Conservation (phyloP, 2,888 invertebrate species). For the Himalopsyche kuldschensis region DNA sequence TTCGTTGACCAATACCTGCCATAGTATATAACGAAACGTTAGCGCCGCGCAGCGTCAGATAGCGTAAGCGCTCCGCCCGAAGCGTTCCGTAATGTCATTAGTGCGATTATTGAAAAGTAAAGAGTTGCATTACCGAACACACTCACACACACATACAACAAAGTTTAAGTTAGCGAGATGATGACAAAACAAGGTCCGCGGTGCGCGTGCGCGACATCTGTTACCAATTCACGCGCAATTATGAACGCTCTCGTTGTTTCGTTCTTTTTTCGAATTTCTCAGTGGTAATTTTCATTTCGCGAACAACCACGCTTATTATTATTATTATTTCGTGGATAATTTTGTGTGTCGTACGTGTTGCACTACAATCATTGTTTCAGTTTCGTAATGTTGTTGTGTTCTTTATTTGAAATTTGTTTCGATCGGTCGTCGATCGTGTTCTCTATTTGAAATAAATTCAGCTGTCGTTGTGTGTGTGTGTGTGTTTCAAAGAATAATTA, state of each 20-base stretch:
- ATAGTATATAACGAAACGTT: background rate
- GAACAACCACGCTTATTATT: background rate
- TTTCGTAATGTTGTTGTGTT: background rate
- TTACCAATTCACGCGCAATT: background rate
- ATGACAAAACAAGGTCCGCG: background rate
- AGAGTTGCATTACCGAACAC: background rate
- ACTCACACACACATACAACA: background rate
- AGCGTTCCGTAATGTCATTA: background rate
- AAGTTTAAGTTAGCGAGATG: background rate
- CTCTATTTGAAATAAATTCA: background rate
- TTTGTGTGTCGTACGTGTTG: constrained; percentile 1
- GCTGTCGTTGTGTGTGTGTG: background rate
- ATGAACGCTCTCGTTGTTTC: constrained; percentile 1
- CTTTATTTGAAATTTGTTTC: background rate
- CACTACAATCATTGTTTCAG: background rate
- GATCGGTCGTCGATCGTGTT: background rate
- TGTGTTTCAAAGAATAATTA: background rate
- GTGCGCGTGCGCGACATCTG: background rate
- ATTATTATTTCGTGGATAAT: background rate
- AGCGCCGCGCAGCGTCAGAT: constrained; percentile 4
- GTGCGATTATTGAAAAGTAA: background rate
- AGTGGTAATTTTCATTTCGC: background rate
- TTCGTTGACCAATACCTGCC: background rate
- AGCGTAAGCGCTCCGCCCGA: background rate
- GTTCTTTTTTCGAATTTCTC: constrained; percentile 1